Base-by-base conservation (phyloP, 2,797 vertebrate genomes). In the Sebastes minor region DNA sequence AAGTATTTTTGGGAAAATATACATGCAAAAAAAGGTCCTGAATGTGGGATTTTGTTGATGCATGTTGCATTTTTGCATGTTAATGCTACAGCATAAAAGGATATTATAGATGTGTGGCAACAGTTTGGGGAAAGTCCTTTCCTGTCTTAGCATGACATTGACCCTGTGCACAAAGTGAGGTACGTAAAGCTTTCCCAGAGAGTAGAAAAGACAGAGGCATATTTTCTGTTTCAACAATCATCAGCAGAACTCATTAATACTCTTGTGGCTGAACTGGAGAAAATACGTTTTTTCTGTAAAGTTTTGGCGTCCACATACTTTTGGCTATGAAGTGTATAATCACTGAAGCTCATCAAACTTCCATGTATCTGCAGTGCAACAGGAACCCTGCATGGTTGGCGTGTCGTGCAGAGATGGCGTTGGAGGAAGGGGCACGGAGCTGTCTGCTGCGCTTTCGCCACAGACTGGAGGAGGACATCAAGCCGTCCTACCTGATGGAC, bases 401-500 rank as follows among this genome's bases (percentile, higher is more conserved):
- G 74, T 92, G 53, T 85, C 88, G 68, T 76, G 94, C 80, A 75
- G 81, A 57, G 82, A 96, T 76, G 94, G 94, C 81, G 59, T 96
- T 99, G 97, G 97, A 99, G 74, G 95, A 97, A 91, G 92, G 84
- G 42, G 94, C 97, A 18, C 96, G 96, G 81, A 99, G 97, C 93
- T 96, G 94, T 86, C 95, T 99, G 86, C 93, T 98, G 88, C 96
- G 94, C 84, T 92, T 96, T 68, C 95, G 94, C 68, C 83, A 93
- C 80, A 95, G 88, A n/a, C 78, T 99, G 92, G 97, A 97, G 92
- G 95, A 95, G 87, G 98, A 99, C 89, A 98, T 99, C 84, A 97
- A 98, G 84, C 96, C 98, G 20, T 74, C 94, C 49, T 97, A 97
- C 74, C 95, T 99, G 88, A 98, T 99, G 97, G 99, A 99, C 88